Evolutionary conservation across 2,113 vertebrate species (phyloP), one percentile per base, ranked within the genome.

Genomic region (Salvator merianae): DNA sequence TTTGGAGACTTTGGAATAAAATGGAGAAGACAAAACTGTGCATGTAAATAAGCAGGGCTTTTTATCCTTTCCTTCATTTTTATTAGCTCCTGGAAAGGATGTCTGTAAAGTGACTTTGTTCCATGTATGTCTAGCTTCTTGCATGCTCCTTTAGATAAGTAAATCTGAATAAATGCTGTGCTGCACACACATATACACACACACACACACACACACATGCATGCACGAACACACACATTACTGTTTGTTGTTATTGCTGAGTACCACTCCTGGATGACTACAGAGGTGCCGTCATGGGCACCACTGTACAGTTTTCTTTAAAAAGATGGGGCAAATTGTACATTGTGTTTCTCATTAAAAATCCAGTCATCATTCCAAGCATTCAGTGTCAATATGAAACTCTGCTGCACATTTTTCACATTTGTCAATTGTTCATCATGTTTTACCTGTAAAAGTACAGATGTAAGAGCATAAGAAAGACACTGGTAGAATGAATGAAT

Each of bases 31-130:
- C 65, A 0, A 82, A 73, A 7, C 0, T 22, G 2, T 47, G 55
- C 47, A 71, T 1, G 6, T 8, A 0, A 1, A 84, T 43, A 50
- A 2, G 1, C 2, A 63, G 4, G 2, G 0, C 0, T 50, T 87
- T 50, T 18, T 66, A 1, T 1, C 38, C 28, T 20, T 24, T 79
- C 0, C 40, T 76, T 85, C 40, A 32, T 83, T 87, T 80, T 81
- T 74, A 28, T 88, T 86, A 76, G 80, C 2, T 79, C 36, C 5
- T 85, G 66, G 1, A 63, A 62, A 3, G 82, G 0, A 63, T 43
- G 1, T 53, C 26, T 50, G 24, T 14, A 62, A 83, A 53, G 34
- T 53, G 80, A 32, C 72, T 63, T 83, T 89, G 2, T 77, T 20
- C 1, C 59, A 13, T 43, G 1, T 6, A 40, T 76, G 86, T 87